Conservation (phyloP, 2,113 vertebrate genomes). For the Formicarius rufipectus region DNA sequence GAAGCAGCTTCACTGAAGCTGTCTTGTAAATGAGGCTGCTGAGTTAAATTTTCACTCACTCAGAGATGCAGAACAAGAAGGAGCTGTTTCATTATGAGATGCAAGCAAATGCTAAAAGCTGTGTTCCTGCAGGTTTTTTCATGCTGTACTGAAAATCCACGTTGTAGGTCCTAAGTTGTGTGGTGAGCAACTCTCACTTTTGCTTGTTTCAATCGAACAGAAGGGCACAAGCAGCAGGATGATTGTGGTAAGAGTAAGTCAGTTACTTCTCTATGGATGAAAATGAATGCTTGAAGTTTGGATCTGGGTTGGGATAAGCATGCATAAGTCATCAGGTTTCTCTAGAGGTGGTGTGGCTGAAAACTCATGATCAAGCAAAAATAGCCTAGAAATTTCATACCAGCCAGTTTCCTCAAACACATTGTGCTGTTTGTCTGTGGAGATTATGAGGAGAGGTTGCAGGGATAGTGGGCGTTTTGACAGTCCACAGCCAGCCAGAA, state of each 20-base stretch:
- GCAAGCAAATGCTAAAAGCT: neutral
- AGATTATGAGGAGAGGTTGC: constrained; percentile 8
- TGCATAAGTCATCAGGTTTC: neutral
- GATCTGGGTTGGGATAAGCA: neutral
- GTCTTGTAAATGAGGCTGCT: neutral
- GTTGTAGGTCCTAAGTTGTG: neutral
- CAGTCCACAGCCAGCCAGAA: constrained; percentile 11
- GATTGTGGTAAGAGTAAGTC: neutral
- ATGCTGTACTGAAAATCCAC: neutral
- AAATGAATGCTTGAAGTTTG: neutral
- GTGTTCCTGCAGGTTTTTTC: neutral
- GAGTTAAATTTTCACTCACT: neutral
- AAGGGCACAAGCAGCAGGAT: neutral
- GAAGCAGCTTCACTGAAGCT: neutral
- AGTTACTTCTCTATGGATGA: neutral
- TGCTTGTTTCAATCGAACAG: neutral
- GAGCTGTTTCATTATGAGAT: neutral
- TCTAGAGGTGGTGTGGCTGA: neutral
- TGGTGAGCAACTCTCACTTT: neutral
- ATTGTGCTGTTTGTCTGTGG: neutral
- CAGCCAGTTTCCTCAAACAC: neutral
- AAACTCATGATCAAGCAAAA: neutral
- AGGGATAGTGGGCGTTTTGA: neutral
- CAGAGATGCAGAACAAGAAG: neutral
- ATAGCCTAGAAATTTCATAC: neutral